A percentile compares a stretch with the other conserved stretches of the same genome.
These are phyloP conservation scores for Schizaphis graminum DNA, from an alignment of 2,888 invertebrate species.

Conservation along the genomic window DNA sequence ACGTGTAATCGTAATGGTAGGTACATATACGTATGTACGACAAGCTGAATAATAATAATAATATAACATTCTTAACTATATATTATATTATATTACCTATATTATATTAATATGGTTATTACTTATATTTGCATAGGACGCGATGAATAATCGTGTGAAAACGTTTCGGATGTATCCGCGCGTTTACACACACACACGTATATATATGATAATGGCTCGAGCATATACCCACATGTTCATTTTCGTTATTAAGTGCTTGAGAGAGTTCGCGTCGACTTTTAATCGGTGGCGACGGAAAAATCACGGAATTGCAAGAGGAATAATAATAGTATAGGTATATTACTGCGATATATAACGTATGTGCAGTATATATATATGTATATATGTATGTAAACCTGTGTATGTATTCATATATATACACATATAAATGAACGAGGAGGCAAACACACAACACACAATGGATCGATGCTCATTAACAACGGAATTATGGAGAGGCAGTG, in stretches of 20 bases:
- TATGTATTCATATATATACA: neutral
- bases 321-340: slow-evolving; percentile 3
- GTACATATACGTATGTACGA: neutral
- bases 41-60: neutral
- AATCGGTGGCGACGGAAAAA: neutral
- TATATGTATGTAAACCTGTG: neutral
- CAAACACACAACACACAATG: neutral
- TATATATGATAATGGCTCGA: neutral
- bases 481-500: slow-evolving; percentile 26
- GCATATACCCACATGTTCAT: neutral
- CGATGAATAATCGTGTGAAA: slow-evolving; percentile 64
- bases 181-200: neutral
- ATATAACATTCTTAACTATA: neutral
- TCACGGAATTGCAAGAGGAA: neutral
- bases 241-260: slow-evolving; percentile 42
- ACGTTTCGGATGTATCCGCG: slow-evolving; percentile 42
- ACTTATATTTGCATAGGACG: slow-evolving; percentile 38
- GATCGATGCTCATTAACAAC: slow-evolving; percentile 60
- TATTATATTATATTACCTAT: slow-evolving; percentile 17
- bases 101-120: slow-evolving; percentile 30
- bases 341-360: neutral
- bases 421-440: neutral
- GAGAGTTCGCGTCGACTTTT: neutral
- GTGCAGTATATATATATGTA: neutral
- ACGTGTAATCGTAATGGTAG: neutral